These are phyloP conservation scores for Apis laboriosa DNA, from an alignment of 1,140 invertebrate genomes.

Conservation along the genomic window DNA sequence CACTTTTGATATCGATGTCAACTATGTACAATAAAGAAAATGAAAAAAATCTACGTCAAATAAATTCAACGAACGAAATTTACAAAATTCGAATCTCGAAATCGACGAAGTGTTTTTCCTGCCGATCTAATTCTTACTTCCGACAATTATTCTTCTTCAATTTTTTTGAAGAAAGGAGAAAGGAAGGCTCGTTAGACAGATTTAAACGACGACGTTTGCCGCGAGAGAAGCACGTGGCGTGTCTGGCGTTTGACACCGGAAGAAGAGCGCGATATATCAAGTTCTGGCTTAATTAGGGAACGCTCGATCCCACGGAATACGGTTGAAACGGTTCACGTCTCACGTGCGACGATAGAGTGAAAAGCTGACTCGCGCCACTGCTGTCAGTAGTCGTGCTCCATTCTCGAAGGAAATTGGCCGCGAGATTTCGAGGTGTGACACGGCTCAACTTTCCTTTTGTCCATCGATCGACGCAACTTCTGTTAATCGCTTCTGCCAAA, in stretches of 20 bases:
- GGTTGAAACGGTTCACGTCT: slow-evolving; percentile 44
- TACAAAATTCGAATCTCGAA: no score
- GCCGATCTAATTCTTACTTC: no score
- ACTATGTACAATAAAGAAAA: no score
- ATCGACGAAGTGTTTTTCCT: no score
- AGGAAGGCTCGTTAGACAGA: no score
- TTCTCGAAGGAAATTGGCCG: slow-evolving; percentile 2
- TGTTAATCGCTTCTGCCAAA: background rate
- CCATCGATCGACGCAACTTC: background rate
- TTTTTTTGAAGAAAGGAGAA: no score
- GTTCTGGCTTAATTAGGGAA: slow-evolving; percentile 50
- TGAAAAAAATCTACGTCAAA: no score
- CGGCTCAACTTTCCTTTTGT: slow-evolving; percentile 15
- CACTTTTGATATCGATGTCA: no score
- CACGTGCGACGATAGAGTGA: slow-evolving; percentile 30
- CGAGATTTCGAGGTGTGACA: background rate
- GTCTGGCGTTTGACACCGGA: background rate
- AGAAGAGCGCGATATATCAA: background rate
- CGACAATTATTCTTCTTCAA: no score
- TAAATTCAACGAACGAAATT: no score
- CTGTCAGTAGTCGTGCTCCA: slow-evolving; percentile 30
- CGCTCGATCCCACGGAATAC: slow-evolving; percentile 10
- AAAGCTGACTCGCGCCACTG: slow-evolving; percentile 17
- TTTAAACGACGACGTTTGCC: slow-evolving; percentile 3
- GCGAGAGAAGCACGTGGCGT: background rate